Evolutionary conservation across 53 echinoderm and acorn worm genomes (phyloP).

Genomic region (Echinarachnius parma): DNA sequence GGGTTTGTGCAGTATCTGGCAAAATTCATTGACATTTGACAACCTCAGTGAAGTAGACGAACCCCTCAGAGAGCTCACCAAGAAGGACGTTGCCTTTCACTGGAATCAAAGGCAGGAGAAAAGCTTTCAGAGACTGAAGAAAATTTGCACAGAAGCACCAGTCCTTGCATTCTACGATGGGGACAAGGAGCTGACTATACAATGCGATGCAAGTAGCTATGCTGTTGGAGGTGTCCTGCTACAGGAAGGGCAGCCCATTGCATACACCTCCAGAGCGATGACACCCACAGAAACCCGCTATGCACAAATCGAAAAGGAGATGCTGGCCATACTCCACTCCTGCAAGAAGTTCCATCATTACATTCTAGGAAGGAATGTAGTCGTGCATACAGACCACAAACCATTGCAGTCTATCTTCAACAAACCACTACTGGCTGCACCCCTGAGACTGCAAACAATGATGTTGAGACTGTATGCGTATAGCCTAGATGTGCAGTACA

Average conservation of each 20-base stretch:
- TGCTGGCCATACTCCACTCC: constrained; percentile 68
- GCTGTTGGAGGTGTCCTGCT: constrained; percentile 52
- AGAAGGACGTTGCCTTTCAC: constrained; percentile 39
- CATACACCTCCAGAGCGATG: constrained; percentile 63
- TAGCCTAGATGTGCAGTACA: no score
- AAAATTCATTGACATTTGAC: constrained; percentile 55
- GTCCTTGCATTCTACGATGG: constrained; percentile 58
- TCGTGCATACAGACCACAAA: no score
- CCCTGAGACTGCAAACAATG: no score
- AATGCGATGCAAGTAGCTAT: constrained; percentile 72
- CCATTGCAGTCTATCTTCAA: no score
- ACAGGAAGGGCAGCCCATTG: constrained; percentile 53
- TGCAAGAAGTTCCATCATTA: no score
- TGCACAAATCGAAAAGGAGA: constrained; percentile 70
- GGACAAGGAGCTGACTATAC: constrained; percentile 41
- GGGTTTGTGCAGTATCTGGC: constrained; percentile 53
- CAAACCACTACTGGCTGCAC: no score
- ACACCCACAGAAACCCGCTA: constrained; percentile 47
- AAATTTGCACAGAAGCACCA: constrained; percentile 46
- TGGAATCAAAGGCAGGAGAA: constrained; percentile 47
- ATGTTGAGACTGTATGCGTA: no score
- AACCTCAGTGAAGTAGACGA: constrained; percentile 59
- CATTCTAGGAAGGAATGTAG: no score
- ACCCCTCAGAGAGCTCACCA: constrained; percentile 50
- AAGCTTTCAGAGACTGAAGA: constrained; percentile 36